phyloP scores from a whole-genome alignment of 2,113 vertebrate genomes.

The Archocentrus centrarchus region DNA sequence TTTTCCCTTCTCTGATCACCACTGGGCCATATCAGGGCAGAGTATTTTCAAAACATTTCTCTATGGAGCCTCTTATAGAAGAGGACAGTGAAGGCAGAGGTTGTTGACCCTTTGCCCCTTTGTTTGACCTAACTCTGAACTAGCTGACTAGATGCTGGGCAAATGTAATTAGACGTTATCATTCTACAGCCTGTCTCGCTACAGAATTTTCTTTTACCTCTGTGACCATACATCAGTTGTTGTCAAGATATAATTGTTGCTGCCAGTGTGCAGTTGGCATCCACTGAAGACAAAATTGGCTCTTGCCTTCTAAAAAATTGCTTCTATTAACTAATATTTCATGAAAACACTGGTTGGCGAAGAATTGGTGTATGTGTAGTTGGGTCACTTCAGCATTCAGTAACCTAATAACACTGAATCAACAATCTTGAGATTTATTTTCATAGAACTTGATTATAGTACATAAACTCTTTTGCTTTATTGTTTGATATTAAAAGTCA shows the following conservation, averaged over 20 bases:
- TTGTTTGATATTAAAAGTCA: slow-evolving; percentile 34
- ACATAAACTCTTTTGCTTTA: neutral
- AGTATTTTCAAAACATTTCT: slow-evolving; percentile 17
- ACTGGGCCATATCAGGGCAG: neutral
- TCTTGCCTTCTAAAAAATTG: neutral
- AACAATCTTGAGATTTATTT: neutral
- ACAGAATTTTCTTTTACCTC: neutral
- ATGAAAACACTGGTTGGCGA: neutral
- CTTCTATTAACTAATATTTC: neutral
- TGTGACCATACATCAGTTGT: neutral
- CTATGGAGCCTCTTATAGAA: neutral
- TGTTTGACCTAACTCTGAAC: slow-evolving; percentile 3
- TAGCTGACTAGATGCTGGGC: neutral
- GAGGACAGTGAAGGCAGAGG: slow-evolving; percentile 10
- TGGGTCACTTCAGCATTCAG: neutral
- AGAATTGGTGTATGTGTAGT: neutral
- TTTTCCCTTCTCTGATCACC: slow-evolving; percentile 23
- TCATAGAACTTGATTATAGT: neutral
- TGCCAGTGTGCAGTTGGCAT: neutral
- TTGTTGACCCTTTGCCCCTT: slow-evolving; percentile 1
- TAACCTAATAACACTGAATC: neutral
- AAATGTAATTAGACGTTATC: slow-evolving; percentile 26
- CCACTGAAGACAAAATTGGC: accelerated
- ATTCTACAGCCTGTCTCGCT: neutral
- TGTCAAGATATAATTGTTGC: neutral